A percentile compares a stretch with the other conserved stretches of the same genome.
Conservation (phyloP, 92 coral and sea anemone genomes). For the Parazoanthus atlanticus region DNA sequence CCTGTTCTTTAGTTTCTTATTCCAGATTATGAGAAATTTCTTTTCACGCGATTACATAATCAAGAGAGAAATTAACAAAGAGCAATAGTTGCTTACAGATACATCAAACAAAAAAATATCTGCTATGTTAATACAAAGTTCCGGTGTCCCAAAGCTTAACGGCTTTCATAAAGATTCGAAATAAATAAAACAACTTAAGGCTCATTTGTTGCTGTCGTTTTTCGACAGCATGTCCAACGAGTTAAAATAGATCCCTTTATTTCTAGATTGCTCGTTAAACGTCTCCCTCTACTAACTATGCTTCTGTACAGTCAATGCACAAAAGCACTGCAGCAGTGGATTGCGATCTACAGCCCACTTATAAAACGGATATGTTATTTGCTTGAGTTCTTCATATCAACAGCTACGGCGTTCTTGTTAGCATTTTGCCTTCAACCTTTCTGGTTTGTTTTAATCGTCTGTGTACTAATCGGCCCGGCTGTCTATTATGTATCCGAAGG, state of each 20-base stretch:
- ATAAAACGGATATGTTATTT: not conserved
- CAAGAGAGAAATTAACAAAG: not conserved
- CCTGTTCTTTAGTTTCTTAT: not conserved
- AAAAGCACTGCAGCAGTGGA: too few relatives aligned
- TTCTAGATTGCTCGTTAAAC: not conserved
- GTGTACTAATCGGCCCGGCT: slow-evolving; percentile 32
- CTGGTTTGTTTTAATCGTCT: slow-evolving; percentile 39
- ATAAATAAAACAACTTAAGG: not conserved
- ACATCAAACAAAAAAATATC: not conserved
- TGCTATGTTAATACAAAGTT: not conserved
- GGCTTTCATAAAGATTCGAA: not conserved
- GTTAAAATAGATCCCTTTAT: not conserved
- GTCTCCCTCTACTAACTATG: too few relatives aligned
- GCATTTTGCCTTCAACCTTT: slow-evolving; percentile 9
- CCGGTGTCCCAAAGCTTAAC: not conserved
- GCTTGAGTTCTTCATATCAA: not conserved
- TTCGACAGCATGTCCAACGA: not conserved
- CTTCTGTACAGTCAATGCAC: not conserved
- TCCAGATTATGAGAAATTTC: not conserved
- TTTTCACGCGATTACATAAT: not conserved
- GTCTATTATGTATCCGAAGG: slow-evolving; percentile 20
- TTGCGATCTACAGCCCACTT: not conserved
- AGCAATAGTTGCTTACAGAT: not conserved
- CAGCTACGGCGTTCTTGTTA: not conserved
- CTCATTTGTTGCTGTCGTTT: not conserved